Evolutionary conservation across 2,113 vertebrate species (phyloP).

Genomic region (Corythaixoides concolor): DNA sequence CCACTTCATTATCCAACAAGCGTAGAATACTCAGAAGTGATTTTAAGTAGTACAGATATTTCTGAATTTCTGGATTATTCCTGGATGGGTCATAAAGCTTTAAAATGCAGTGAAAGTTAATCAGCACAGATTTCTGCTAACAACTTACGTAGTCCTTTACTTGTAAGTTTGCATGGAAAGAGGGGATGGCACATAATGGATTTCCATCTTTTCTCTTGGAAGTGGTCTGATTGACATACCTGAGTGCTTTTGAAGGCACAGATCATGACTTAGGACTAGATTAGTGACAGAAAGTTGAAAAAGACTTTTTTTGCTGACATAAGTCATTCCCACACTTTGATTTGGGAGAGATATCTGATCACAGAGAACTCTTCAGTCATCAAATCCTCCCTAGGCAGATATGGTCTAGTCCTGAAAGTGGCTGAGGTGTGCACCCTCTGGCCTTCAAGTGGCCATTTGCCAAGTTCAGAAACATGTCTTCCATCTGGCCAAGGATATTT

Average conservation of each 20-base stretch:
- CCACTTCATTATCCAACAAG: conserved; percentile 37
- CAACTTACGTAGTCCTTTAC: neutral
- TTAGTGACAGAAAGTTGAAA: neutral
- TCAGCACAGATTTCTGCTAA: neutral
- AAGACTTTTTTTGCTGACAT: neutral
- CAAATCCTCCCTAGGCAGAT: neutral
- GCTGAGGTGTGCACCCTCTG: neutral
- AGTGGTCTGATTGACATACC: neutral
- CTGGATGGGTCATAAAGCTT: neutral
- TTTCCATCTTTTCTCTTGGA: neutral
- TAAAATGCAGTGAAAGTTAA: neutral
- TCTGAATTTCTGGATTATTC: neutral
- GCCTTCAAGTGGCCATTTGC: neutral
- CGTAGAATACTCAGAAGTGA: neutral
- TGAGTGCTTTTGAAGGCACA: neutral
- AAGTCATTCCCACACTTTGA: neutral
- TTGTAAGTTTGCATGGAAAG: neutral
- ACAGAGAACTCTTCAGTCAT: neutral
- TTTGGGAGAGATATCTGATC: neutral
- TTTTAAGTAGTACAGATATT: neutral
- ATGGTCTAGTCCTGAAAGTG: neutral
- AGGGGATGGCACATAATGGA: neutral
- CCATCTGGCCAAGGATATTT: neutral
- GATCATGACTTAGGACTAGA: neutral
- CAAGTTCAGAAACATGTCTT: neutral